These are phyloP conservation scores for Sussaba pulchella DNA, from an alignment of 2,888 invertebrate species.

Conservation along the genomic window DNA sequence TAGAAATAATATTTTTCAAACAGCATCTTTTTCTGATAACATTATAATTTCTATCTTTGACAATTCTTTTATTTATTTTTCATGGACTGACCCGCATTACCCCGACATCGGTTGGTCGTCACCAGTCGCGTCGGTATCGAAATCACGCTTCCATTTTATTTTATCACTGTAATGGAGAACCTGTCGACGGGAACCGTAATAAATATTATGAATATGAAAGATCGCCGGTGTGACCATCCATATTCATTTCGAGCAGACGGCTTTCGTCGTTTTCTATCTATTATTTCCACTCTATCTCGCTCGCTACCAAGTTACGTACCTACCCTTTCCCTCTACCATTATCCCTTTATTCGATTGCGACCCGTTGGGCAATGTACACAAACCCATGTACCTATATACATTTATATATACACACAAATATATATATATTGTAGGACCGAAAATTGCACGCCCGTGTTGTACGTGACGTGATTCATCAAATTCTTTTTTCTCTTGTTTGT, in stretches of 20 bases:
- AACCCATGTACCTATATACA: background rate
- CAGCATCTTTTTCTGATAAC: no score
- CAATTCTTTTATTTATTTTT: background rate
- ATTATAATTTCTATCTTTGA: background rate
- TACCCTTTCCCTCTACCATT: no score
- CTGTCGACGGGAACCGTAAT: constrained; percentile 37
- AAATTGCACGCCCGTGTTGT: constrained; percentile 21
- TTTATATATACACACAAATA: constrained; percentile 3
- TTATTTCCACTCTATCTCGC: constrained; percentile 50
- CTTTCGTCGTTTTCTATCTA: constrained; percentile 47
- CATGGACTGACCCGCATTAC: background rate
- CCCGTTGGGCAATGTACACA: constrained; percentile 4
- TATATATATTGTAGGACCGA: constrained; percentile 15
- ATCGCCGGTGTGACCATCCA: constrained; percentile 58
- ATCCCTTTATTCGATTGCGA: constrained; percentile 44
- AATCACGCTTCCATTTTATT: constrained; percentile 55
- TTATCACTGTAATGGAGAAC: constrained; percentile 47
- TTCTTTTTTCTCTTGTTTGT: constrained; percentile 55
- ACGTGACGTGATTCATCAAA: constrained; percentile 44
- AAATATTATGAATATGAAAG: constrained; percentile 65
- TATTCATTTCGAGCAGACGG: constrained; percentile 61
- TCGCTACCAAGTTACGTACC: constrained; percentile 33
- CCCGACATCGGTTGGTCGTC: background rate
- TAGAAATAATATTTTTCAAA: no score
- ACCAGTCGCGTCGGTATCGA: constrained; percentile 30